Conservation (phyloP, 2,113 vertebrate genomes). For the Mungos mungo region DNA sequence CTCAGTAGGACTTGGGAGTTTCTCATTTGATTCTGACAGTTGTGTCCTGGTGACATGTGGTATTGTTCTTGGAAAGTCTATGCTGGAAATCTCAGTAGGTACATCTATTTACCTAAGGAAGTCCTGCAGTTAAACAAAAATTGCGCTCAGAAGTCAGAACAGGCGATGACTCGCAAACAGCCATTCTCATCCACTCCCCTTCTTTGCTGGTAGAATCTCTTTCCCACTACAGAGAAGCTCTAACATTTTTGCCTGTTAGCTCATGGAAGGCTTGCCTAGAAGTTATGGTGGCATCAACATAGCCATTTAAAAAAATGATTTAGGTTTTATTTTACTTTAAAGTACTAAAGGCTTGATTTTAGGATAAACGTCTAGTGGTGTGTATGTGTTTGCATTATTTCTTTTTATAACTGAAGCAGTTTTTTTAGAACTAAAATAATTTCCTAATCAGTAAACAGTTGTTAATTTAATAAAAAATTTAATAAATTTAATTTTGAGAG, state of each 20-base stretch:
- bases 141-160: not conserved
- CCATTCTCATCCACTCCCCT: not conserved
- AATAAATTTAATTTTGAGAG: too few species aligned
- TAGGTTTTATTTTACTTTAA: conserved; percentile 39
- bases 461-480: not conserved
- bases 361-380: not conserved
- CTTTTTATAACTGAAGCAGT: not conserved
- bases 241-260: not conserved
- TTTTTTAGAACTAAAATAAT: not conserved
- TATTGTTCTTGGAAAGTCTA: not conserved
- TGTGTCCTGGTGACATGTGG: not conserved
- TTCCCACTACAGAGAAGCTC: not conserved
- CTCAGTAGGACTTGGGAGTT: not conserved
- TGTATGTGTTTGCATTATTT: not conserved
- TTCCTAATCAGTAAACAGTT: not conserved
- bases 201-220: not conserved
- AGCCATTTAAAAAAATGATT: not conserved
- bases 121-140: not conserved
- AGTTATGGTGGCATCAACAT: not conserved
- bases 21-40: not conserved
- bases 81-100: not conserved
- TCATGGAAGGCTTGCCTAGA: not conserved
- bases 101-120: conserved; percentile 28
- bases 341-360: not conserved
- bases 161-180: not conserved